These are phyloP conservation scores for Gymnocephalus cernua DNA, from an alignment of 2,113 vertebrate species.

Conservation along the genomic window DNA sequence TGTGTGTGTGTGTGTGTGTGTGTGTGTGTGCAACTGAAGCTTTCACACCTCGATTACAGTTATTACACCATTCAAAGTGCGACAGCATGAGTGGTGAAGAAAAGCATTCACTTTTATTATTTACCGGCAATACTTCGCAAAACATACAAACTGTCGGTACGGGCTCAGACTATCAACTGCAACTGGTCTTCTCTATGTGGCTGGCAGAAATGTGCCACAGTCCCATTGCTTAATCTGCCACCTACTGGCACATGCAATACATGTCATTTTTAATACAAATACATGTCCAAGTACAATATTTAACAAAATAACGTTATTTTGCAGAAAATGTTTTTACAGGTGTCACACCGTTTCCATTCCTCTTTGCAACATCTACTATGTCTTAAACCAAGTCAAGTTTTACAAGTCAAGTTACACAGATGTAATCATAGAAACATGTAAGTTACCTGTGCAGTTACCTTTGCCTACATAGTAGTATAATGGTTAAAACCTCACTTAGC, in stretches of 20 bases:
- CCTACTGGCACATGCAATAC: neutral
- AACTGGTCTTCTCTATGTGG: neutral
- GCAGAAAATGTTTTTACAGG: neutral
- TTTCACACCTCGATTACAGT: conserved; percentile 18
- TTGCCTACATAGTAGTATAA: conserved; percentile 6
- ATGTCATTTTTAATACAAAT: neutral
- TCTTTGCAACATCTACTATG: conserved; percentile 26
- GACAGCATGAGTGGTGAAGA: neutral
- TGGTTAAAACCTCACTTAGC: conserved; percentile 3
- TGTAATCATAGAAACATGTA: conserved; percentile 2
- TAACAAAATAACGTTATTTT: neutral
- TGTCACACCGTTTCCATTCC: neutral
- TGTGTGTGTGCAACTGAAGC: neutral
- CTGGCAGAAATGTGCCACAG: no score
- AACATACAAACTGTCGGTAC: neutral
- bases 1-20: no score
- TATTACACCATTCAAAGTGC: neutral
- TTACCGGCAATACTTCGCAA: neutral
- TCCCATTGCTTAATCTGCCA: neutral
- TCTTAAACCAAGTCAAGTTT: conserved; percentile 4
- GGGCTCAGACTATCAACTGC: neutral
- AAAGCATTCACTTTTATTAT: neutral
- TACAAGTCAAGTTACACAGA: conserved; percentile 1
- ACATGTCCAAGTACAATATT: neutral
- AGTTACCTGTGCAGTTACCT: neutral